Conservation (phyloP, 2,888 invertebrate species). For the Drosophila falleni region DNA sequence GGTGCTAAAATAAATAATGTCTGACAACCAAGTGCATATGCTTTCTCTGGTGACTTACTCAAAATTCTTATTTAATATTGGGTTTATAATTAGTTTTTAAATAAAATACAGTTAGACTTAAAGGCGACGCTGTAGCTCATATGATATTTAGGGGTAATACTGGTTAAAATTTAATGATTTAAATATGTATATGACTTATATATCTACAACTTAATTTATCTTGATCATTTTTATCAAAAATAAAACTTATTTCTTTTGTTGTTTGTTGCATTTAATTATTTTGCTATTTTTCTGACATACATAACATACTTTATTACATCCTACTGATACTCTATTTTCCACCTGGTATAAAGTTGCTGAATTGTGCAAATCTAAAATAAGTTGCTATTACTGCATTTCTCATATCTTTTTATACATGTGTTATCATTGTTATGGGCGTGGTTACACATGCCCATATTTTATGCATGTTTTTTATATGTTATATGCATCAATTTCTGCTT, state of each 20-base stretch:
- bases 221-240: too few relatives aligned
- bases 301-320: background rate
- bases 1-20: conserved; percentile 54
- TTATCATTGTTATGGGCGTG: conserved; percentile 49
- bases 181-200: too few relatives aligned
- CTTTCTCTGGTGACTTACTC: background rate
- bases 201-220: too few relatives aligned
- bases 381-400: background rate
- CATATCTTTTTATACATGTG: conserved; percentile 1
- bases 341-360: background rate
- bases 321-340: background rate
- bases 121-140: too few relatives aligned
- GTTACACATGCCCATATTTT: conserved; percentile 30
- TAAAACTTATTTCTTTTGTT: background rate
- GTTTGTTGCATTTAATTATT: background rate
- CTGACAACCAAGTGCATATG: conserved; percentile 4
- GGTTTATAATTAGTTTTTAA: background rate
- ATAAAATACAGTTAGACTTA: background rate
- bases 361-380: background rate
- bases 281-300: background rate
- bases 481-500: conserved; percentile 74
- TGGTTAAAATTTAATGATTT: too few relatives aligned
- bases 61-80: background rate
- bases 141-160: too few relatives aligned
- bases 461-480: conserved; percentile 67